These are phyloP conservation scores for Enchytraeus crypticus DNA, from an alignment of 2,888 invertebrate species.

Conservation along the genomic window DNA sequence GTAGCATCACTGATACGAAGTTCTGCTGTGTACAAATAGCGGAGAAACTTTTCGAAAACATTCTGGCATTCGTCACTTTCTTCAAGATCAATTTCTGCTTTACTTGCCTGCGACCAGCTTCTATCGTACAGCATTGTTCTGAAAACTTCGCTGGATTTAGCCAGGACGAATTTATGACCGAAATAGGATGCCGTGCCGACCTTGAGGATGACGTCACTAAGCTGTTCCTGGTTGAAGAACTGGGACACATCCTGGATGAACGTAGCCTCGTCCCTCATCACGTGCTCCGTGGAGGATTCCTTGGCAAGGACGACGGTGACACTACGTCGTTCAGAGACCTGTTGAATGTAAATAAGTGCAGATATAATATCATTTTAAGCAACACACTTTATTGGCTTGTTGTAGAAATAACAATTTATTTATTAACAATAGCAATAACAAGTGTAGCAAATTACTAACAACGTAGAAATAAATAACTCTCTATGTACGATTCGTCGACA, in stretches of 20 bases:
- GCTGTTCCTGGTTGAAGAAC: slow-evolving; percentile 42
- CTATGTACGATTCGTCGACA: no score
- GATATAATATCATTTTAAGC: no score
- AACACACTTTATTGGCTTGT: no score
- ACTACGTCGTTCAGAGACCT: no score
- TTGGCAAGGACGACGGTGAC: background rate
- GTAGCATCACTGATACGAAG: slow-evolving; percentile 38
- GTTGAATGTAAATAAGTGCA: no score
- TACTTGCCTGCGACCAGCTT: slow-evolving; percentile 35
- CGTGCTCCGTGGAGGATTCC: slow-evolving; percentile 19
- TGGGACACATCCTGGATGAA: slow-evolving; percentile 44
- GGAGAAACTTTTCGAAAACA: slow-evolving; percentile 44
- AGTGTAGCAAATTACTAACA: no score
- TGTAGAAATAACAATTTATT: no score
- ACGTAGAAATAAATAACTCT: no score
- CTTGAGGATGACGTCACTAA: slow-evolving; percentile 42
- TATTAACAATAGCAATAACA: no score
- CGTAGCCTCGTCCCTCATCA: slow-evolving; percentile 39
- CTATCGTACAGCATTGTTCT: slow-evolving; percentile 45
- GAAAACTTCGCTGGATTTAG: slow-evolving; percentile 48
- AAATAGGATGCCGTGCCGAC: slow-evolving; percentile 35
- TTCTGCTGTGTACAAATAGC: slow-evolving; percentile 47
- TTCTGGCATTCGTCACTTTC: slow-evolving; percentile 43
- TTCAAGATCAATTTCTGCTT: slow-evolving; percentile 36
- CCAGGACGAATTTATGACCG: slow-evolving; percentile 47